phyloP scores from a whole-genome alignment of 1,140 invertebrate genomes.

The Gonioctena quinquepunctata region DNA sequence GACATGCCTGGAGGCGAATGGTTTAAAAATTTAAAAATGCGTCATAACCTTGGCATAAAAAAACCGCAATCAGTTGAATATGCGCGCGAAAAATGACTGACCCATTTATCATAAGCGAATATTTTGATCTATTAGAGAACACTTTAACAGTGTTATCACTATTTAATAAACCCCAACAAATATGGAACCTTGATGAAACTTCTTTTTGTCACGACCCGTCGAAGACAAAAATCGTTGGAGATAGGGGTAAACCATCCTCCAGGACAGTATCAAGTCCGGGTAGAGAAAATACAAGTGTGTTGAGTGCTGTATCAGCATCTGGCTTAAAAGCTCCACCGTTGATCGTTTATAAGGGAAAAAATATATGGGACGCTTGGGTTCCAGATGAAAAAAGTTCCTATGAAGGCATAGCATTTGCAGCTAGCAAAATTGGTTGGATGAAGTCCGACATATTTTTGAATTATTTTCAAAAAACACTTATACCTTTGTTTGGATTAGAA shows the following conservation, averaged over 20 bases:
- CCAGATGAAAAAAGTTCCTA: slow-evolving; percentile 22
- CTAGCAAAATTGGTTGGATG: slow-evolving; percentile 49
- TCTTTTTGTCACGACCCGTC: slow-evolving; percentile 40
- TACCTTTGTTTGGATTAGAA: slow-evolving; percentile 29
- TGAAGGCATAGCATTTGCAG: slow-evolving; percentile 44
- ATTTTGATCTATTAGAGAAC: slow-evolving; percentile 39
- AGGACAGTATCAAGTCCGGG: slow-evolving; percentile 44
- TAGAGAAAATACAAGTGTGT: slow-evolving; percentile 50
- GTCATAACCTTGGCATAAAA: background rate
- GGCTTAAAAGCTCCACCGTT: slow-evolving; percentile 50
- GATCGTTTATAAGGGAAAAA: slow-evolving; percentile 47
- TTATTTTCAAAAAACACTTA: slow-evolving; percentile 47
- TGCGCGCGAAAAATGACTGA: slow-evolving; percentile 3
- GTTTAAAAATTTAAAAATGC: slow-evolving; percentile 31
- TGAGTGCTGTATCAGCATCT: slow-evolving; percentile 45
- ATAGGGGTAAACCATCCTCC: slow-evolving; percentile 34
- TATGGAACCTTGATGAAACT: slow-evolving; percentile 50
- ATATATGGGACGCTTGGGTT: slow-evolving; percentile 33
- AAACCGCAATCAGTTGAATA: too few species aligned
- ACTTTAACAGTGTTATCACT: slow-evolving; percentile 36
- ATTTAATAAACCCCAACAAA: slow-evolving; percentile 32
- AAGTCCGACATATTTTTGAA: slow-evolving; percentile 28
- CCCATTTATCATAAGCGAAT: slow-evolving; percentile 41
- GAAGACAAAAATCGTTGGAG: slow-evolving; percentile 47
- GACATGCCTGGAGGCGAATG: slow-evolving; percentile 42